phyloP scores from a whole-genome alignment of 1,140 invertebrate species.

The Chrysomallon squamiferum region DNA sequence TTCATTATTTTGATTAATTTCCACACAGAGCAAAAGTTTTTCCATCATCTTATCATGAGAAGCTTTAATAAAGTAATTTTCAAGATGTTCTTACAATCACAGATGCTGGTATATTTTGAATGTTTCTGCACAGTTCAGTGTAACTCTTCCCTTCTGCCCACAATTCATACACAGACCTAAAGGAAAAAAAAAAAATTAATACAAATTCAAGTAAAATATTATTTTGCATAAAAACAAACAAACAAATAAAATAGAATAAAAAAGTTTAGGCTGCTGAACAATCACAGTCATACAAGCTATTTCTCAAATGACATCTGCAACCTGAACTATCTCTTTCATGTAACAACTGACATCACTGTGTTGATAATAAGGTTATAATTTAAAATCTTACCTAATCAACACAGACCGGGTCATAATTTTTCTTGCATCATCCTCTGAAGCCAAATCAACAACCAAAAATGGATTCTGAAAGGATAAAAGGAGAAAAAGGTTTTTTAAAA shows the following conservation, averaged over 20 bases:
- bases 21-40: too few relatives aligned
- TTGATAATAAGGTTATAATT: too few relatives aligned
- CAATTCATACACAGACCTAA: slow-evolving; percentile 74
- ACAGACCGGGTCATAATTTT: slow-evolving; percentile 10
- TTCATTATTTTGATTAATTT: too few relatives aligned
- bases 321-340: too few relatives aligned
- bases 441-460: slow-evolving; percentile 57
- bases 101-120: slow-evolving; percentile 55
- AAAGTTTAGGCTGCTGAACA: too few relatives aligned
- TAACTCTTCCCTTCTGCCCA: slow-evolving; percentile 73
- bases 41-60: too few relatives aligned
- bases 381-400: slow-evolving; percentile 8
- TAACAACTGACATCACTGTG: too few relatives aligned
- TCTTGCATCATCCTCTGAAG: slow-evolving; percentile 65
- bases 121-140: slow-evolving; percentile 70
- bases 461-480: slow-evolving; percentile 69
- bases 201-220: too few relatives aligned
- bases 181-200: slow-evolving; percentile 10
- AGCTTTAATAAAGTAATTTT: too few relatives aligned
- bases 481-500: too few relatives aligned
- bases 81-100: slow-evolving; percentile 23
- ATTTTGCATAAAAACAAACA: neutral
- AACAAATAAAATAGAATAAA: neutral
- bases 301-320: too few relatives aligned
- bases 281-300: too few relatives aligned